Evolutionary conservation across 2,113 vertebrate genomes (phyloP), one percentile per base, ranked within the genome.

Genomic region (Cyprinodon brontotheroides): DNA sequence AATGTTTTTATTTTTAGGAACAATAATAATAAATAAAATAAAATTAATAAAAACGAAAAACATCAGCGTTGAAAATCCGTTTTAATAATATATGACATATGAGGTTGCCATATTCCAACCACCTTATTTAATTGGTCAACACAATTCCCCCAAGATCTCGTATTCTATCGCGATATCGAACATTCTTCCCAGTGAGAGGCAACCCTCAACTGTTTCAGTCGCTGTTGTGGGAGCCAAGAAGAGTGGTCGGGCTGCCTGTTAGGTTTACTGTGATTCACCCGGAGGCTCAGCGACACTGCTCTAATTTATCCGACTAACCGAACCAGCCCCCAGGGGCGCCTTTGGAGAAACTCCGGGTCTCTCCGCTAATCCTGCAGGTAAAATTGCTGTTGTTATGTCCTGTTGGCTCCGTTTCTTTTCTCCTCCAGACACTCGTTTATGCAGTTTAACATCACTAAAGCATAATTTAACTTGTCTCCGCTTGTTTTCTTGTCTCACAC

Each of bases 111-210:
- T 57, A 57, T 0, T 62, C 53, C 63, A 37, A 11, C 0, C 29
- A 45, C 11, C 48, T 22, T 0, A 61, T 89, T 20, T 91, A 75
- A 93, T 88, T 93, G 92, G 92, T 41, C 36, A 7, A 1, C 10
- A 2, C 6, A 70, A 57, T 1, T 20, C n/a, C 36, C 9, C 62
- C 6, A 17, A 61, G 47, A 12, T 88, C 84, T 80, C 87, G 83
- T 50, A 1, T 0, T 45, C 0, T 90, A 81, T 94, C 94, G 94
- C 94, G 93, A 84, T 89, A 70, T 15, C n/a, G 3, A 4, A 45
- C 2, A 78, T 65, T 69, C 65, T 80, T 79, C 74, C 69, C 77
- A 80, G 77, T 73, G 74, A 79, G 88, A 37, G 39, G 79, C 82
- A 64, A 81, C 45, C 41, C n/a, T 60, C 1, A 22, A n/a, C 70